Evolutionary conservation across 2,888 invertebrate species (phyloP), one percentile per base, ranked within the genome.

Genomic region (Archips crataeganus): DNA sequence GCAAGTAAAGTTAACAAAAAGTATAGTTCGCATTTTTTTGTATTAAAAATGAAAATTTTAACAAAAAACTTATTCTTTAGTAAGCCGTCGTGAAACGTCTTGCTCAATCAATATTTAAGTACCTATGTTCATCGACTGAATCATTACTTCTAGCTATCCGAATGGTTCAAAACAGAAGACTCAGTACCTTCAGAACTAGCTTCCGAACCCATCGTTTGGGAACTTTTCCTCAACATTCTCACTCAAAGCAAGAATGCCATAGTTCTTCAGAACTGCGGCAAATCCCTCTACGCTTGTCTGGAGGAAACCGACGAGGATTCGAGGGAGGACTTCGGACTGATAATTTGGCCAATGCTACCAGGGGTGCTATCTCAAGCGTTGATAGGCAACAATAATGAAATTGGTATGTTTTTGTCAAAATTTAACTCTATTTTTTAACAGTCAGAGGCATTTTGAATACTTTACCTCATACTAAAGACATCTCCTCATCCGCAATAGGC

Each of bases 91-190:
- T 23, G 23, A 23, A 23, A 23, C 23, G 23, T 23, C 23, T 23
- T 1, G 1, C 23, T 23, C 23, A 1, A 23, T 23, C 23, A 23
- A 23, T 23, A 23, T 23, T n/a, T n/a, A n/a, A n/a, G n/a, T n/a
- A n/a, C n/a, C n/a, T 23, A 23, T 23, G 23, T 23, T 23, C 23
- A 23, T 23, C 1, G 23, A 23, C 23, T 23, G 1, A 23, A 8
- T 9, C 15, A 9, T 15, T 54, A 61, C 54, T 73, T 68, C 39
- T 71, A 94, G 94, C 77, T 94, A 15, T 87, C 91, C 6, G 87
- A 92, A 83, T 94, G 94, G 94, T 82, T 94, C 0, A 87, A 88
- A 80, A 83, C 76, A 0, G 93, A 93, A 80, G 87, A 90, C 64
- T 80, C 83, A 0, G 72, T 94, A n/a, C 94, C 94, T 5, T 78